Base-by-base conservation (phyloP, 2,888 invertebrate genomes). In the Conistra vaccinii region DNA sequence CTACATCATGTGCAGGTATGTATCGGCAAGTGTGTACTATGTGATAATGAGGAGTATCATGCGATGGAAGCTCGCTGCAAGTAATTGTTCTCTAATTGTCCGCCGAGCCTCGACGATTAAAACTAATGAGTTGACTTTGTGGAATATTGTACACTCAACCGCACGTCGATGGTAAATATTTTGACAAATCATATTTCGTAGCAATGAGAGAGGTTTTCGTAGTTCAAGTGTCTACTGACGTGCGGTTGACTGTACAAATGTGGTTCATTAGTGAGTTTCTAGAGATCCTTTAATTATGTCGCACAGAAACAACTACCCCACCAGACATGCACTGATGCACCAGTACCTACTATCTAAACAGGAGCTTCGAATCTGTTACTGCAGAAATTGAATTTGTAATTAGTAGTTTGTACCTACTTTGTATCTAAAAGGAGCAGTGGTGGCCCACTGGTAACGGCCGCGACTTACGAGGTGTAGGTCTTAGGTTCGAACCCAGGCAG, bases 1-100 rank as follows among this genome's bases (percentile, higher is more conserved):
- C 39, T n/a, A 29, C n/a, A 32, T 51, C n/a, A 35, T 53, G 74
- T 20, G 23, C 23, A 35, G 35, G 63, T 58, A 60, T 23, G 69
- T 74, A 70, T 53, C 45, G 26, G 20, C 7, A 58, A 69, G 70
- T 70, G 67, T 72, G 69, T 65, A 76, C 57, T 73, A 78, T 73
- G 78, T 63, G 77, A 63, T 87, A 87, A 88, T 81, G 80, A 84
- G 53, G 65, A 66, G 83, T 82, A 83, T 85, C 87, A 88, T 85
- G 84, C 87, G 87, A 83, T 84, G 85, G 83, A 83, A 86, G 79
- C 84, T 80, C 76, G 80, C 62, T 63, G 57, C 84, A 67, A 63
- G 42, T 79, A 69, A 74, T 79, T 74, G 79, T 73, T 83, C 57
- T 70, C 26, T 84, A 81, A 78, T 78, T 70, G 84, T 70, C n/a